Conservation (phyloP, 2,797 vertebrate species). For the Adelosebastes latens region DNA sequence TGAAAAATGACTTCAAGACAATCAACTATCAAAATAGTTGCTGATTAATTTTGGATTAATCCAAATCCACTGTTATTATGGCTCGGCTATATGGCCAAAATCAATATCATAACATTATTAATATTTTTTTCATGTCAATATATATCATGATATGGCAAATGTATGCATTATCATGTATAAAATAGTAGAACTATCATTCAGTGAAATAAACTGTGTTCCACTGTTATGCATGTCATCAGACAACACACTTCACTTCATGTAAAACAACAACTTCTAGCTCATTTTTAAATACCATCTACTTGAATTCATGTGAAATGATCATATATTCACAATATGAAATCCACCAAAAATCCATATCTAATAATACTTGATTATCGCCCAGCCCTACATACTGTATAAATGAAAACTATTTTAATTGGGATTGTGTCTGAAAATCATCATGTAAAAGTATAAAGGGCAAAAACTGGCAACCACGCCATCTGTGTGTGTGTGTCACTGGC, state of each 20-base stretch:
- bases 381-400: background rate
- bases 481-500: background rate
- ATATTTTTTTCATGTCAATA: background rate
- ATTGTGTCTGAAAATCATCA: background rate
- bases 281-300: background rate
- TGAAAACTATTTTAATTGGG: background rate
- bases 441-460: background rate
- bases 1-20: no score
- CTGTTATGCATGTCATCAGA: background rate
- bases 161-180: background rate
- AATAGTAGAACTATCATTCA: background rate
- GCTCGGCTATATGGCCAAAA: background rate
- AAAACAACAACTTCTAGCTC: background rate
- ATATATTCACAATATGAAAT: background rate
- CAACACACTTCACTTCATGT: background rate
- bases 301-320: background rate
- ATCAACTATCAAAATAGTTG: background rate
- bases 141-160: background rate
- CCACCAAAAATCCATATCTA: background rate
- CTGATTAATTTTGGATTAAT: background rate
- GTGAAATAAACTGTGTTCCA: background rate
- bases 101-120: background rate
- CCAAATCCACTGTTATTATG: background rate
- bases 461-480: background rate
- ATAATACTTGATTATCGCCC: background rate